Evolutionary conservation across 1,140 invertebrate genomes (phyloP), one percentile per base, ranked within the genome.

Genomic region (Cherax destructor): DNA sequence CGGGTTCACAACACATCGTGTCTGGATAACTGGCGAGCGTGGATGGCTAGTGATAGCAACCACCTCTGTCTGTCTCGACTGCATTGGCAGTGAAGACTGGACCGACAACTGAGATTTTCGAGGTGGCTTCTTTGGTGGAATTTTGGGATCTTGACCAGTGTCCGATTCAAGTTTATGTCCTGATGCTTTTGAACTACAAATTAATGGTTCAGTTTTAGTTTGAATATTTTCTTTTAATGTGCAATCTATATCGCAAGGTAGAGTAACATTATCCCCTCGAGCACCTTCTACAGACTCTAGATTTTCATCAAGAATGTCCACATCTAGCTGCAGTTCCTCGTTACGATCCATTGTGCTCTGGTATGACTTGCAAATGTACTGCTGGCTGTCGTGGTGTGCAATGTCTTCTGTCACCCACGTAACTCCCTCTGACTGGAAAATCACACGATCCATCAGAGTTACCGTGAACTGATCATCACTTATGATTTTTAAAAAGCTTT

Each of bases 361-460:
- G 50, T 91, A 91, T 24, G n/a, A 74, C 59, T 80, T 81, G 49
- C 79, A 41, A 5, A 74, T 83, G 41, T 91, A 86, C 85, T 87
- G 84, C 69, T 87, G 86, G 77, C 87, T 52, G 13, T 72, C 59
- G 13, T 65, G 78, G 21, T 83, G 78, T 5, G 65, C 77, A 56
- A 91, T 59, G 56, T 86, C 90, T 59, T 91, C 90, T 21, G 90
- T 76, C 72, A 86, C 79, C 61, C 90, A 91, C 13, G 78, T 69
- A 69, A 83, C 78, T 61, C 69, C 78, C 41, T 81, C 74, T 47
- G 77, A 78, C 90, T 86, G 90, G 79, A 91, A 91, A 49, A 91
- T 78, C 79, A 61, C 72, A 86, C 61, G 50, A 4, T 87, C 69
- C 78, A 83, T 83, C 61, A 87, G 72, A 41, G 56, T 83, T 72